A percentile compares a stretch with the other conserved stretches of the same genome.
These are phyloP conservation scores for Platycheirus albimanus DNA, from an alignment of 2,888 invertebrate genomes.

Conservation along the genomic window DNA sequence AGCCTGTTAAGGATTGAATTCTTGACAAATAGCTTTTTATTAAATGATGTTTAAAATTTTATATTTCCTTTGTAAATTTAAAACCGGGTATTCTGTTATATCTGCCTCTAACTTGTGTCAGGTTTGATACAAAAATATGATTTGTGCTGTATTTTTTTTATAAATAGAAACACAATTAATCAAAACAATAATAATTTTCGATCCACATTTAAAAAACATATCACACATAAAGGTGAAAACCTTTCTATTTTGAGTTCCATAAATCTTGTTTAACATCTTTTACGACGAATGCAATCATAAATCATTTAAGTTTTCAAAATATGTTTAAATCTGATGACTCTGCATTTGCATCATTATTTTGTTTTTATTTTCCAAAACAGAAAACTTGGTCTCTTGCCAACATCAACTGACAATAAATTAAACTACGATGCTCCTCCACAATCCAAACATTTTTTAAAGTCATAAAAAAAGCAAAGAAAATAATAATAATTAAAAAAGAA, in stretches of 20 bases:
- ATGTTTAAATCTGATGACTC: background rate
- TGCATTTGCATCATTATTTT: background rate
- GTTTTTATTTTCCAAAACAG: background rate
- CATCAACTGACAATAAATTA: slow-evolving; percentile 1
- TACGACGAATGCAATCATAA: slow-evolving; percentile 1
- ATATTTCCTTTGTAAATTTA: no score
- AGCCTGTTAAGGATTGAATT: no score
- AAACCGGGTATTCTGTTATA: no score
- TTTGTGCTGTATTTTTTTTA: no score
- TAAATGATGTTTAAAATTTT: no score
- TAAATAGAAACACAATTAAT: no score
- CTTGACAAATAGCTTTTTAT: no score
- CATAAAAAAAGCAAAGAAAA: slow-evolving; percentile 3
- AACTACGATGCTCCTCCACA: background rate
- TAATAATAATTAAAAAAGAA: no score
- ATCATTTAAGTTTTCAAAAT: slow-evolving; percentile 10
- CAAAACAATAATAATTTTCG: no score
- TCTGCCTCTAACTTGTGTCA: no score
- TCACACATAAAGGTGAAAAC: background rate
- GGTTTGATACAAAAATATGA: no score
- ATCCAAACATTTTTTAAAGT: slow-evolving; percentile 5
- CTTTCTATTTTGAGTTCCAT: background rate
- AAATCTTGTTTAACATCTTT: slow-evolving; percentile 7
- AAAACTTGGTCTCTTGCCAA: slow-evolving; percentile 11
- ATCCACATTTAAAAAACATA: background rate